A percentile compares a stretch with the other conserved stretches of the same genome.
Conservation (phyloP, 2,113 vertebrate genomes). For the Python bivittatus region DNA sequence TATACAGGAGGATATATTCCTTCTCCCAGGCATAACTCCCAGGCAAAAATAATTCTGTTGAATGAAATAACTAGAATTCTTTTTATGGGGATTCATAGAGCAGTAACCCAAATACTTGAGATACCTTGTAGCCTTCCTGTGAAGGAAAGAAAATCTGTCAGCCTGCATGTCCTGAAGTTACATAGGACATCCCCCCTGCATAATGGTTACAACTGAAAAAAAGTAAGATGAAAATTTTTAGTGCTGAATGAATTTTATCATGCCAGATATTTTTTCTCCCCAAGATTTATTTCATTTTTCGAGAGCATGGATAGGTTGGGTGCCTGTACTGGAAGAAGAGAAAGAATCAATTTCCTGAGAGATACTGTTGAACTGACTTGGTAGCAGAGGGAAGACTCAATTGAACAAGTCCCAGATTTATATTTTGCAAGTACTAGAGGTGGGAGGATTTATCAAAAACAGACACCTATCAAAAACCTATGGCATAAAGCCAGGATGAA, state of each 20-base stretch:
- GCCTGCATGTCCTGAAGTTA: too few species aligned
- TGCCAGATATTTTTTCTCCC: background rate
- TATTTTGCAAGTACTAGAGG: background rate
- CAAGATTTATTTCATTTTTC: background rate
- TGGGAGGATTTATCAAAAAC: background rate
- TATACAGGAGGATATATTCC: background rate
- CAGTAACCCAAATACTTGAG: too few species aligned
- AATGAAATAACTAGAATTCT: background rate
- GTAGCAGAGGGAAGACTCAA: background rate
- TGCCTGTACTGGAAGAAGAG: background rate
- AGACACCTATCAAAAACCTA: background rate
- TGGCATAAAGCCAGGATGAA: background rate
- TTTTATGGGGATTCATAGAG: background rate
- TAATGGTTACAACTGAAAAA: too few species aligned
- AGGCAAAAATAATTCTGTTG: background rate
- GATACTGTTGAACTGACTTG: background rate
- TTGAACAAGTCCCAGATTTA: background rate
- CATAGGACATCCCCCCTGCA: too few species aligned
- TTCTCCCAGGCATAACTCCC: background rate
- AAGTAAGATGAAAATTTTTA: background rate
- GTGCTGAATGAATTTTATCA: background rate
- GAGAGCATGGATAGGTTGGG: background rate
- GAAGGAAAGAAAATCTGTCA: too few species aligned
- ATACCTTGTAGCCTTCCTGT: too few species aligned
- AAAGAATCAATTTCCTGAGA: background rate